Evolutionary conservation across 2,888 invertebrate species (phyloP), one percentile per base, ranked within the genome.

Genomic region (Listrodromus nycthemerus): DNA sequence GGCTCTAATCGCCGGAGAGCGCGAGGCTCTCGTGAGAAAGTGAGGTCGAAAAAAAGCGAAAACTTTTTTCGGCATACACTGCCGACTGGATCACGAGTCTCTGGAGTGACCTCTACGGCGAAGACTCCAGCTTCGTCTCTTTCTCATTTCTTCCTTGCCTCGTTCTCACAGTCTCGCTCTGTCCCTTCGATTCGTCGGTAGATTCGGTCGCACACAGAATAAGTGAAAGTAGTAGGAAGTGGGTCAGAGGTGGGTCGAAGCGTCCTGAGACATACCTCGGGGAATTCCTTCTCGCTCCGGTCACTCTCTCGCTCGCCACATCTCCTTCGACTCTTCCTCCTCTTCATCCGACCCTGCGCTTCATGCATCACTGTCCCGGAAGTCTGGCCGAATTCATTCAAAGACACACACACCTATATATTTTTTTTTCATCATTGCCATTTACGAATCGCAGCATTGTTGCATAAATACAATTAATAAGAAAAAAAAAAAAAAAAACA

Each of bases 161-260:
- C 50, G 50, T 50, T 74, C 30, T 48, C 61, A 8, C 16, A 7
- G 19, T 58, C 37, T 78, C 67, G 52, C 50, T 75, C 52, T 67
- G 27, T 83, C 30, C 66, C 30, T 27, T 76, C 58, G 75, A 61
- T 65, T 80, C 74, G 37, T 81, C 66, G 63, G 74, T 61, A 74
- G 66, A 80, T 80, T 82, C 77, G 78, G 77, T 83, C 77, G 76
- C 82, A 55, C 83, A 84, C 82, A 73, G 74, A 71, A 79, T 84
- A 83, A 88, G 88, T 88, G 88, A 88, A 88, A 88, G 88, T 88
- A 88, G 86, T 86, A 63, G 80, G 58, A 88, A 87, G 87, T 88
- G 86, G 88, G 88, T 87, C 87, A 88, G 70, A 82, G 87, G 82
- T 80, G 81, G 83, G 86, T 75, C 81, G 79, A 80, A n/a, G 67